Conservation (phyloP, 2,113 vertebrate genomes). For the Genyomyrus donnyi region DNA sequence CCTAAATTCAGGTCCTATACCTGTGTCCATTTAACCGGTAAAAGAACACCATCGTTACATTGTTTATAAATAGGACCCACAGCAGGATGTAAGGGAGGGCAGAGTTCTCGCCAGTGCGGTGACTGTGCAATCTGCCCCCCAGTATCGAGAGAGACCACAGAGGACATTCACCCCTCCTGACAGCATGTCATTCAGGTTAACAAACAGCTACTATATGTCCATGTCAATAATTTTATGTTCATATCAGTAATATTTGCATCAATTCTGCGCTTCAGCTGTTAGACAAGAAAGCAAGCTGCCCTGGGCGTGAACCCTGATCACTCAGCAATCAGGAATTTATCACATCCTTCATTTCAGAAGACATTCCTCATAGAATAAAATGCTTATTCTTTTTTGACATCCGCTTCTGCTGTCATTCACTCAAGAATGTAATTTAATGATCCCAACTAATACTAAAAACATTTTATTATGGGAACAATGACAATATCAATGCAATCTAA, state of each 20-base stretch:
- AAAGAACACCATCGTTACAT: background rate
- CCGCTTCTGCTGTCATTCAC: no score
- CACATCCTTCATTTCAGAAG: no score
- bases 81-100: background rate
- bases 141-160: no score
- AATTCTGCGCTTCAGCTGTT: background rate
- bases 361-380: no score
- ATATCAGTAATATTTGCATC: background rate
- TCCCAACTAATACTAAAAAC: background rate
- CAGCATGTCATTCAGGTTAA: background rate
- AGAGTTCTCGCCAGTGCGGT: background rate
- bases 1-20: background rate
- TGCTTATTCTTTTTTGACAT: no score
- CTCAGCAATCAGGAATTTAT: no score
- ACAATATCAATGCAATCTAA: no score
- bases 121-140: background rate
- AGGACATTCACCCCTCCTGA: no score
- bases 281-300: background rate
- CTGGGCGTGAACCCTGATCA: no score
- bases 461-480: background rate
- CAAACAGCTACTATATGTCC: background rate
- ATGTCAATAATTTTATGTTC: background rate
- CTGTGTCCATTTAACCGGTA: background rate
- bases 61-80: background rate
- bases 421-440: background rate